Evolutionary conservation across 2,797 vertebrate genomes (phyloP).

Genomic region (Danio albolineatus): DNA sequence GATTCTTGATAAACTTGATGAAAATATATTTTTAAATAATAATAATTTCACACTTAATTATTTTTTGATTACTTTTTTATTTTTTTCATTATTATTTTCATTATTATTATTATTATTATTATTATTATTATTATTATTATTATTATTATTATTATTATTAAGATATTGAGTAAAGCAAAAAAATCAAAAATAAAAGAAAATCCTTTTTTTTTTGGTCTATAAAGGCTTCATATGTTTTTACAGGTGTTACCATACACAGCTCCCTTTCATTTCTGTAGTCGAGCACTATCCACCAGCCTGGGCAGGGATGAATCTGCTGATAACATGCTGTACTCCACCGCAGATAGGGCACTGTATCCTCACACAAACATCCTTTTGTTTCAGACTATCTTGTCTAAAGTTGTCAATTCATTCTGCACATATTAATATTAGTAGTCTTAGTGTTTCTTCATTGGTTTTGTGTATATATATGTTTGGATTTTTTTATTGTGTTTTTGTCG

Average conservation of each 20-base stretch:
- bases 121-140: too few species aligned
- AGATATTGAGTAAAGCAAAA: background rate
- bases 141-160: background rate
- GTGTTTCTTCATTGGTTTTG: slow-evolving; percentile 8
- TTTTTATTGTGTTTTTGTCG: background rate
- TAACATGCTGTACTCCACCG: slow-evolving; percentile 45
- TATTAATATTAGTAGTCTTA: slow-evolving; percentile 34
- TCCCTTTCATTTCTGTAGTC: background rate
- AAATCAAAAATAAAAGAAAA: background rate
- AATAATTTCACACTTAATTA: too few species aligned
- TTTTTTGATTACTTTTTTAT: too few species aligned
- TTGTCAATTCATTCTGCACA: slow-evolving; percentile 23
- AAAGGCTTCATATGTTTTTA: background rate
- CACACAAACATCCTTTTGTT: slow-evolving; percentile 68
- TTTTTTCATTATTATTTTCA: too few species aligned
- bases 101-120: too few species aligned
- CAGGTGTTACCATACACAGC: background rate
- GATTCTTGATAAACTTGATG: too few species aligned
- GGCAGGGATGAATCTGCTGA: slow-evolving; percentile 38
- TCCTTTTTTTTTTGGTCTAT: background rate
- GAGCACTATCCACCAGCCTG: background rate
- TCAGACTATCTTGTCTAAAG: slow-evolving; percentile 43
- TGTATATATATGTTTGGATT: background rate
- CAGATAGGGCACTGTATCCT: slow-evolving; percentile 58
- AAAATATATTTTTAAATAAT: background rate